A percentile compares a stretch with the other conserved stretches of the same genome.
phyloP scores from a whole-genome alignment of 92 coral and sea anemone species.

The Epizoanthus fatuus region DNA sequence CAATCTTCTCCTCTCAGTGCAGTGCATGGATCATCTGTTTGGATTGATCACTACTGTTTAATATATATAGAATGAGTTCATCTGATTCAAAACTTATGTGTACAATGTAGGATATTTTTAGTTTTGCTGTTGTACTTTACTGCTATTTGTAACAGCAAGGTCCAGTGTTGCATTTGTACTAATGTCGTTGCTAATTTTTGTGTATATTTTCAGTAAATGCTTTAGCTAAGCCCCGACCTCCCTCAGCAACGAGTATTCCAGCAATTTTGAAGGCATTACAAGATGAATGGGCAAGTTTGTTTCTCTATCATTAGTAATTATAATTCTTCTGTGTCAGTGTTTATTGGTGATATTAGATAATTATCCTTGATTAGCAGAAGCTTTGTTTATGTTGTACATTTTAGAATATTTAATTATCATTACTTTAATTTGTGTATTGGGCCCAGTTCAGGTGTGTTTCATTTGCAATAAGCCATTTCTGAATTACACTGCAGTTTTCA shows the following conservation, averaged over 20 bases:
- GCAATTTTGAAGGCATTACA: constrained; percentile 96
- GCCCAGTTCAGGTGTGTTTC: too few relatives aligned
- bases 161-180: background rate
- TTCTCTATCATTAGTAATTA: background rate
- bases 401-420: background rate
- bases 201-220: constrained; percentile 78
- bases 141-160: background rate
- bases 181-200: background rate
- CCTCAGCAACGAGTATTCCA: constrained; percentile 99
- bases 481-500: too few relatives aligned
- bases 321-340: background rate
- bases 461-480: too few relatives aligned
- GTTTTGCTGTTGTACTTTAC: background rate
- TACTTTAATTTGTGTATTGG: too few relatives aligned
- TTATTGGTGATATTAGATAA: too few relatives aligned
- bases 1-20: too few relatives aligned
- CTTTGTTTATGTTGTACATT: background rate
- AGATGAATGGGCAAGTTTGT: constrained; percentile 93
- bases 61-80: too few relatives aligned
- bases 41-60: too few relatives aligned
- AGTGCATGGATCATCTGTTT: too few relatives aligned
- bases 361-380: background rate
- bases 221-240: constrained; percentile 96
- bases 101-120: background rate
- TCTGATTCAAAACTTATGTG: too few relatives aligned